Conservation (phyloP, 2,888 invertebrate species). For the Uloborus plumipes region DNA sequence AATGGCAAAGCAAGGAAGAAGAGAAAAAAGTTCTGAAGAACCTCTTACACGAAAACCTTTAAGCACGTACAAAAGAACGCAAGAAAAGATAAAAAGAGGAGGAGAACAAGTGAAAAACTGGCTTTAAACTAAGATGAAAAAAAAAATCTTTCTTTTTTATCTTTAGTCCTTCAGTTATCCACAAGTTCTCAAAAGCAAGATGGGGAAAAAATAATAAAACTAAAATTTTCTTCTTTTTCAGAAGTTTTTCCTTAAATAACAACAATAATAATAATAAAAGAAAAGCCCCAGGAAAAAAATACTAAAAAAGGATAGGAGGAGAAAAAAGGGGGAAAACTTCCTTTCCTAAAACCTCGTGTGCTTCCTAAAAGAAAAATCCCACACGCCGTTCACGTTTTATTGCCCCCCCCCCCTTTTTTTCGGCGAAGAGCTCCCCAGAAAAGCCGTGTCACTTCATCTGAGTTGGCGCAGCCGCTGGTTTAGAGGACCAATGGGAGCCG, state of each 20-base stretch:
- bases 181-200: conserved; percentile 46
- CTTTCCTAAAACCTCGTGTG: conserved; percentile 2
- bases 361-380: conserved; percentile 44
- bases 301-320: not conserved
- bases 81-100: conserved; percentile 29
- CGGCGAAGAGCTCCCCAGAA: conserved; percentile 24
- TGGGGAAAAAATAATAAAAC: conserved; percentile 3
- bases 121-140: conserved; percentile 21
- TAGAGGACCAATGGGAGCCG: conserved; percentile 45
- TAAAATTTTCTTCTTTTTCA: conserved; percentile 35
- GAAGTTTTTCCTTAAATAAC: conserved; percentile 51
- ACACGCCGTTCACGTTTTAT: conserved; percentile 57
- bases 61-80: conserved; percentile 40
- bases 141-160: conserved; percentile 35
- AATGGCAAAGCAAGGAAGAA: no score
- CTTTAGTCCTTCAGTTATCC: conserved; percentile 41
- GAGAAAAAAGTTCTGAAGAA: no score
- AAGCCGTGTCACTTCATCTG: conserved; percentile 56
- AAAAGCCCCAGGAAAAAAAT: conserved; percentile 6
- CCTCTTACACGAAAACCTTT: conserved; percentile 27
- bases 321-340: not conserved
- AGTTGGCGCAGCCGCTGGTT: conserved; percentile 36
- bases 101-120: conserved; percentile 56
- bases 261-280: conserved; percentile 30
- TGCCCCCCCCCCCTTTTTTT: conserved; percentile 28